Base-by-base conservation (phyloP, 2,888 invertebrate species). In the Xestia ashworthii region DNA sequence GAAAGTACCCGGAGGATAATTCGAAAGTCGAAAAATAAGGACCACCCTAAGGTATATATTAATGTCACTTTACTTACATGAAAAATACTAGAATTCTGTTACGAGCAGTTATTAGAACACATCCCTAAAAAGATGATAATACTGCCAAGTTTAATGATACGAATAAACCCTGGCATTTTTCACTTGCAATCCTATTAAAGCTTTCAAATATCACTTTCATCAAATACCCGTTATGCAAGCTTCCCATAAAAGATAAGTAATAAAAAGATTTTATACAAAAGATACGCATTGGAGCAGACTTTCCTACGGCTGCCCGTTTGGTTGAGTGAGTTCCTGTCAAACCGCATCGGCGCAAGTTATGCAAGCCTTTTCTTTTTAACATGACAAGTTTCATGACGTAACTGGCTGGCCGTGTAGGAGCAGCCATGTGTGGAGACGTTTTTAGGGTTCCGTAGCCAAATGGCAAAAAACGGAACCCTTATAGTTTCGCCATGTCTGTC, bases 331-430 rank as follows among this genome's bases (percentile, higher is more conserved):
- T 58, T 46, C 38, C 70, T 58, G 74, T 75, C 74, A 60, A 58
- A 71, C 64, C 60, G 74, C 70, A 84, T 74, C 62, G 72, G 46
- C 19, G 69, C 79, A 74, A 41, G 11, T 55, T 71, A 74, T 79
- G 60, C 65, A 71, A 38, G 66, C 48, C 22, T 25, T 65, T 71
- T 70, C n/a, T 38, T 55, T 58, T 50, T 64, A 16, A 25, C 8
- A 64, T 48, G 55, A 53, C 78, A 58, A 46, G 41, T 53, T 65
- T 38, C 53, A 55, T 72, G 12, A 70, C 38, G 60, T 77, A 38
- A 66, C 14, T 58, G 32, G 25, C 3, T 60, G 2, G 14, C 8
- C 19, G 5, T 22, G 25, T 44, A 11, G 16, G 3, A 3, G 16
- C 1, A 16, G 3, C 5, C 41, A 22, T 11, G 16, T 50, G 41